Evolutionary conservation across 2,888 invertebrate species (phyloP), one percentile per base, ranked within the genome.

Genomic region (Athalia rosae): DNA sequence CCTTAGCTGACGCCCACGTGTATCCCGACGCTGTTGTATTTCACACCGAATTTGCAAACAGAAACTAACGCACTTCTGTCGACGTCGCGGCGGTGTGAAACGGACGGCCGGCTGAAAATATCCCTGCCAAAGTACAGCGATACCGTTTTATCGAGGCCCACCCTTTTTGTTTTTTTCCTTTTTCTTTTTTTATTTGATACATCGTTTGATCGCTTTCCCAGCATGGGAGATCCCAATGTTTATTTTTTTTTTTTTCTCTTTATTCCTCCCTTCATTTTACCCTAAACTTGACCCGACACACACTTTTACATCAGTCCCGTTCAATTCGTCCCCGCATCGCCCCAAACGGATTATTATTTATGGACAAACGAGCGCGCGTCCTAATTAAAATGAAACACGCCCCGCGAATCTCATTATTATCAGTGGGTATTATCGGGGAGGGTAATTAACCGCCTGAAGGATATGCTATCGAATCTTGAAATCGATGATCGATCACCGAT

Each of bases 11-110:
- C 28, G 28, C 28, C 28, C 2, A 2, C 28, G 28, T 62, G 43
- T 13, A 50, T 50, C 50, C 28, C 64, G 45, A n/a, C 50, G 50
- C 11, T 7, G 59, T 59, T 67, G 67, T 67, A 67, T 67, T 67
- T 67, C 50, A 67, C 67, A 13, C 67, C 67, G 48, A 67, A n/a
- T 67, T 67, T 53, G 50, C 53, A 53, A 53, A 53, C 50, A 41
- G 67, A 41, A 53, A 50, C 28, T 53, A 48, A 53, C 53, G 67
- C 11, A 48, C 13, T 15, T 64, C 64, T 64, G n/a, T 64, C 64
- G 64, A 47, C 64, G 28, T 64, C 50, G 9, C 50, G 9, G 15
- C 5, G 47, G 47, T 4, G 47, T 64, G 6, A 47, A 64, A 5
- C 41, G 28, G 13, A 47, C n/a, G 64, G 47, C 9, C 11, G 45